Evolutionary conservation across 1,140 invertebrate genomes (phyloP).

Genomic region (Pissodes strobi): DNA sequence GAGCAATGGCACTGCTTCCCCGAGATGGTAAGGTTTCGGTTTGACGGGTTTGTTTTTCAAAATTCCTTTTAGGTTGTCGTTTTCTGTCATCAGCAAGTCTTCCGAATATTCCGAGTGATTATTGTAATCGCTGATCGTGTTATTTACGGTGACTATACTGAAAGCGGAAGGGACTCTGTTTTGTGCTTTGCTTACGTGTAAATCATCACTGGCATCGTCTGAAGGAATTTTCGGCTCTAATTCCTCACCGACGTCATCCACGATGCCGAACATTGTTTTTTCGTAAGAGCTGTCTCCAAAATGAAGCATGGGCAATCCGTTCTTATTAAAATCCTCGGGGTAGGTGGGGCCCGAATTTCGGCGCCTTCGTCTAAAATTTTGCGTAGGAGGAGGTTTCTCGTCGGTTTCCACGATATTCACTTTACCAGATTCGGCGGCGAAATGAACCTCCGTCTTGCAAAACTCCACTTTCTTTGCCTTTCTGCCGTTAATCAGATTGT

Average conservation of each 20-base stretch:
- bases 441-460: constrained; percentile 84
- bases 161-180: constrained; percentile 24
- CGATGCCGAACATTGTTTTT: constrained; percentile 54
- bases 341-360: constrained; percentile 51
- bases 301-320: constrained; percentile 57
- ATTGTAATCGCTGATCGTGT: constrained; percentile 24
- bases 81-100: constrained; percentile 42
- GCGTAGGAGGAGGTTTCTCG: constrained; percentile 79
- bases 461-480: constrained; percentile 79
- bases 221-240: not conserved
- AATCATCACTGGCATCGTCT: not conserved
- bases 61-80: constrained; percentile 67
- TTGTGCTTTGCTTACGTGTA: too few species aligned
- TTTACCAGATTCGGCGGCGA: constrained; percentile 79
- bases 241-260: constrained; percentile 29
- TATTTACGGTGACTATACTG: constrained; percentile 51
- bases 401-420: constrained; percentile 87
- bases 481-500: constrained; percentile 49
- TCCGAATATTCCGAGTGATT: constrained; percentile 42
- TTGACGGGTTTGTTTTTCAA: constrained; percentile 72
- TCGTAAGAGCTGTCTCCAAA: constrained; percentile 61
- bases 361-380: constrained; percentile 72
- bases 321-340: constrained; percentile 47
- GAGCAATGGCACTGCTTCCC: constrained; percentile 57
- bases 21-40: constrained; percentile 70